Evolutionary conservation across 2,888 invertebrate species (phyloP).

Genomic region (Metallyticus violacea): DNA sequence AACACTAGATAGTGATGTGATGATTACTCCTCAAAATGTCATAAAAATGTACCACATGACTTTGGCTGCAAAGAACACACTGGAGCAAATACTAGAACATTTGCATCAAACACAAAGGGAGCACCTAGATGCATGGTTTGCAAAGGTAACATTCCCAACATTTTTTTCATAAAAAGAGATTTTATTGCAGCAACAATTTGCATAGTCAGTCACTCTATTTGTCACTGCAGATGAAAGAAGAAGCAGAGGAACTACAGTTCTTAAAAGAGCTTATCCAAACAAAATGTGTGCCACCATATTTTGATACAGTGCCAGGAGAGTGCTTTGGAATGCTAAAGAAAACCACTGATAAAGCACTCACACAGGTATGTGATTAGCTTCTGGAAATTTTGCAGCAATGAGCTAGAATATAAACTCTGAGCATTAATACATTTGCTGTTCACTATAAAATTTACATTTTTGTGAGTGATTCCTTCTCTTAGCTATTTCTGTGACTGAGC

Average conservation of each 20-base stretch:
- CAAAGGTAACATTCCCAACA: no score
- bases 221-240: neutral
- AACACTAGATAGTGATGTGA: neutral
- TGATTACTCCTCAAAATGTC: neutral
- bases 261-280: neutral
- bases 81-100: neutral
- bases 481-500: no score
- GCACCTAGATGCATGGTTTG: neutral
- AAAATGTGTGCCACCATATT: neutral
- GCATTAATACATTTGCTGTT: no score
- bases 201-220: neutral
- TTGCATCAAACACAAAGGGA: neutral
- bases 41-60: neutral
- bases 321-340: neutral
- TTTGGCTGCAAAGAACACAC: neutral
- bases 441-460: no score
- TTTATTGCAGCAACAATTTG: neutral
- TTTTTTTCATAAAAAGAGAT: neutral
- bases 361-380: neutral
- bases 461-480: no score
- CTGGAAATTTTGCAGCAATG: no score
- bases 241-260: neutral
- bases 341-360: neutral
- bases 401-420: no score
- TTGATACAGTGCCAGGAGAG: neutral